Percentiles rank a stretch among this genome's conserved stretches.
Conservation (phyloP, 2,113 vertebrate species). For the Podarcis muralis region DNA sequence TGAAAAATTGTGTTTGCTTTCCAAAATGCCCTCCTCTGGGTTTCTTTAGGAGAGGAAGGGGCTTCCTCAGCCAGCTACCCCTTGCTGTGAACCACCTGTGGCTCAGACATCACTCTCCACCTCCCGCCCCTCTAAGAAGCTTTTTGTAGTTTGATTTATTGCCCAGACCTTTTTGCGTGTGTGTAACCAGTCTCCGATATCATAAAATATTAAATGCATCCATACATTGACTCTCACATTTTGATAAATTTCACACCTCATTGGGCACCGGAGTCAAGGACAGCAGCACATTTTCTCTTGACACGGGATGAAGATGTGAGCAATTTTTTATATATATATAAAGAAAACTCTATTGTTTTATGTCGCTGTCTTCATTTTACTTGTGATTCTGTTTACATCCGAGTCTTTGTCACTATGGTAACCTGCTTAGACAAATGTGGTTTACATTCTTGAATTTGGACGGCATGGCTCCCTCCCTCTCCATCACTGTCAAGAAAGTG, state of each 20-base stretch:
- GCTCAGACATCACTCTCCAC: conserved; percentile 16
- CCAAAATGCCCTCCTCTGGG: background rate
- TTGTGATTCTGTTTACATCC: conserved; percentile 45
- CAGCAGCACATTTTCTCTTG: conserved; percentile 75
- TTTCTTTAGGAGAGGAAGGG: background rate
- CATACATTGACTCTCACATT: conserved; percentile 77
- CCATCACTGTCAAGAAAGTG: background rate
- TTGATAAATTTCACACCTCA: conserved; percentile 80
- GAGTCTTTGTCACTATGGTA: conserved; percentile 64
- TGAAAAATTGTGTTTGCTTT: background rate
- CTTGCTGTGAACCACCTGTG: background rate
- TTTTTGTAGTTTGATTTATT: conserved; percentile 69
- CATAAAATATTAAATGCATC: conserved; percentile 78
- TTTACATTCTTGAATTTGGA: conserved; percentile 26
- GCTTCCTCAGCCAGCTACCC: background rate
- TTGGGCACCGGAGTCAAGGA: conserved; percentile 77
- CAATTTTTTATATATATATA: conserved; percentile 34
- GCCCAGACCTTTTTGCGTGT: conserved; percentile 45
- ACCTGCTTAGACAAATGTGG: conserved; percentile 37
- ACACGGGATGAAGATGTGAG: conserved; percentile 72
- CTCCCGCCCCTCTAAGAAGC: background rate
- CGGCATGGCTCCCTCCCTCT: background rate
- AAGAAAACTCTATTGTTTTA: conserved; percentile 52
- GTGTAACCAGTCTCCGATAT: conserved; percentile 65
- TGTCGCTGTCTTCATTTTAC: background rate